phyloP scores from a whole-genome alignment of 2,113 vertebrate species.

The Petroica traversi region DNA sequence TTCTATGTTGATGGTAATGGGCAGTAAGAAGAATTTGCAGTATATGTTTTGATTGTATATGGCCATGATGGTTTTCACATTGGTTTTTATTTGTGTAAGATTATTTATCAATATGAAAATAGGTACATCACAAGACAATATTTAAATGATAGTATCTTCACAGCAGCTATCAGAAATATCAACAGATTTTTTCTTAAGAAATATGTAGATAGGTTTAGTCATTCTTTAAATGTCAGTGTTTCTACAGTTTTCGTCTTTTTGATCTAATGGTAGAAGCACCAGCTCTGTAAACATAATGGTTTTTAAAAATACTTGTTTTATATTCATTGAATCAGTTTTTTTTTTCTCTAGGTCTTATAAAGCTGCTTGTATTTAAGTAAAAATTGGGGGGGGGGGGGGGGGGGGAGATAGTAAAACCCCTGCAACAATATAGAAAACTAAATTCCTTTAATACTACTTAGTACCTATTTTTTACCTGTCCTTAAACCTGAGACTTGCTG shows the following conservation, averaged over 20 bases:
- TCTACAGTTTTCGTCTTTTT: neutral
- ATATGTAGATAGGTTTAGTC: neutral
- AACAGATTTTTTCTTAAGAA: neutral
- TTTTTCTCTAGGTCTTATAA: neutral
- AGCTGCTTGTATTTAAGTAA: neutral
- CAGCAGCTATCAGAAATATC: neutral
- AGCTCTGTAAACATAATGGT: neutral
- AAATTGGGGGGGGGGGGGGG: rapidly evolving
- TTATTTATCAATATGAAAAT: neutral
- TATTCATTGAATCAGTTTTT: neutral
- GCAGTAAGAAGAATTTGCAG: neutral
- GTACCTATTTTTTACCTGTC: neutral
- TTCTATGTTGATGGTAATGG: neutral
- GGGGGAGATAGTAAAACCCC: rapidly evolving
- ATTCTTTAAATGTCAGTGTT: neutral
- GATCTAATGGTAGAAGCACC: neutral
- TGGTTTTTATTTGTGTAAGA: neutral
- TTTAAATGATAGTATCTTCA: neutral
- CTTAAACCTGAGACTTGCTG: neutral
- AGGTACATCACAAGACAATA: neutral
- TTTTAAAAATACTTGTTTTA: neutral
- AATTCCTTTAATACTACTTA: neutral
- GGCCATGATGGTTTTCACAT: neutral
- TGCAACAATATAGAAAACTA: neutral
- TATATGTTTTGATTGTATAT: neutral